These are phyloP conservation scores for Hyles vespertilio DNA, from an alignment of 1,140 invertebrate genomes.

Conservation along the genomic window DNA sequence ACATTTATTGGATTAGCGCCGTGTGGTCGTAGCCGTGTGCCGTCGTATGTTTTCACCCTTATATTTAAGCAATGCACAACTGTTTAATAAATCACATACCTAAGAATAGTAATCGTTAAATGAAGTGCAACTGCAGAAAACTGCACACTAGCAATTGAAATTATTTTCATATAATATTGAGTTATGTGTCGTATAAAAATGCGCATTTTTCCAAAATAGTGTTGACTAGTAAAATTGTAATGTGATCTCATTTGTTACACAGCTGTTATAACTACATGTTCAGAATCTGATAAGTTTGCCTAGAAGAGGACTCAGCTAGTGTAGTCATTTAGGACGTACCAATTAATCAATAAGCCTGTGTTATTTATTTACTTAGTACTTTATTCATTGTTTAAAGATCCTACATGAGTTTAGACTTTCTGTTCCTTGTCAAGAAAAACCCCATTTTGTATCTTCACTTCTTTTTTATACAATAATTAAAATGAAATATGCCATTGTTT, in stretches of 20 bases:
- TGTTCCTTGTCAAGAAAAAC: conserved; percentile 7
- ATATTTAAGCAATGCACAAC: too few species aligned
- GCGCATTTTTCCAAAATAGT: too few species aligned
- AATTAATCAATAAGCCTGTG: conserved; percentile 5
- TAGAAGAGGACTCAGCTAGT: neutral
- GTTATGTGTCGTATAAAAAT: too few species aligned
- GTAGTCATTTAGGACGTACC: conserved; percentile 5
- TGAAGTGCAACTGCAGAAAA: too few species aligned
- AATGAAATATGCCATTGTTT: conserved; percentile 34
- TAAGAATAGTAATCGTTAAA: too few species aligned
- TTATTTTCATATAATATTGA: too few species aligned
- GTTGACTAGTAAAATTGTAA: neutral
- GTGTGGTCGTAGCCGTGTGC: too few species aligned
- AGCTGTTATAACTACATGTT: neutral
- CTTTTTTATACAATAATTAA: conserved; percentile 32
- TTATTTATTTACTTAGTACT: conserved; percentile 8
- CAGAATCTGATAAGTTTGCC: neutral
- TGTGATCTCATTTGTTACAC: conserved; percentile 4
- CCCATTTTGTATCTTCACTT: conserved; percentile 30
- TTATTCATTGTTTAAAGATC: neutral
- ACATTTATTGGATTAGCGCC: too few species aligned
- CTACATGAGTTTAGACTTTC: neutral
- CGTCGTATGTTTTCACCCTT: too few species aligned
- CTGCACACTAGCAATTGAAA: too few species aligned
- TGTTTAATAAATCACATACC: too few species aligned